These are phyloP conservation scores for Cossypha niveicapilla DNA, from an alignment of 2,797 vertebrate genomes.

Conservation along the genomic window DNA sequence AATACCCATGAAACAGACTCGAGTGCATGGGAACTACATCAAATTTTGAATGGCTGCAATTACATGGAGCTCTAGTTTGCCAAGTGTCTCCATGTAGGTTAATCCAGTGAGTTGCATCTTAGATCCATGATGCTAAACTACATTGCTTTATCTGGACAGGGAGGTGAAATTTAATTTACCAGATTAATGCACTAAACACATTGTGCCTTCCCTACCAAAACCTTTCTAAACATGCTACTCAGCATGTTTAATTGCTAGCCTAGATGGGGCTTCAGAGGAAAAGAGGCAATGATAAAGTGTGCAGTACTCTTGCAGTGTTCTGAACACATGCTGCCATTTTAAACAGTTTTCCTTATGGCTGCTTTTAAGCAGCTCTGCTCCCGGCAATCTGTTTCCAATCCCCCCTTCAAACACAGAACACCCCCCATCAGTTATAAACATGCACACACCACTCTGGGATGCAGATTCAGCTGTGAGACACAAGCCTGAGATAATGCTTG, in stretches of 20 bases:
- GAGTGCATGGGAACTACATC: not conserved
- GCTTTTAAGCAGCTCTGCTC: not conserved
- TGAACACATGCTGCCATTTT: not conserved
- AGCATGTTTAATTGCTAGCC: not conserved
- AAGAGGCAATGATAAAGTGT: not conserved
- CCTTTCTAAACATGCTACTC: not conserved
- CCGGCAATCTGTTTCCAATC: not conserved
- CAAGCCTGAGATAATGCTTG: not conserved
- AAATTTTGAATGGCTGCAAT: not conserved
- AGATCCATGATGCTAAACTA: not conserved
- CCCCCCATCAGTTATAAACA: not conserved
- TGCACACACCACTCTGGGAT: not conserved
- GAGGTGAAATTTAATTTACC: not conserved
- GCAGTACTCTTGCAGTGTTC: not conserved
- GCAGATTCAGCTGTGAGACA: not conserved
- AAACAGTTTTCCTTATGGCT: not conserved
- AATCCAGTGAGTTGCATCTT: not conserved
- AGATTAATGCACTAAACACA: not conserved
- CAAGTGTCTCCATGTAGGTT: not conserved
- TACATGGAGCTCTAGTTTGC: not conserved
- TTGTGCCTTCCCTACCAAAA: not conserved
- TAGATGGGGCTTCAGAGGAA: not conserved
- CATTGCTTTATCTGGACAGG: not conserved
- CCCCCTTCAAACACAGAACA: not conserved
- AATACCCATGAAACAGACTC: not conserved